These are phyloP conservation scores for Laticauda laticaudata DNA, from an alignment of 2,113 vertebrate genomes.

Conservation along the genomic window DNA sequence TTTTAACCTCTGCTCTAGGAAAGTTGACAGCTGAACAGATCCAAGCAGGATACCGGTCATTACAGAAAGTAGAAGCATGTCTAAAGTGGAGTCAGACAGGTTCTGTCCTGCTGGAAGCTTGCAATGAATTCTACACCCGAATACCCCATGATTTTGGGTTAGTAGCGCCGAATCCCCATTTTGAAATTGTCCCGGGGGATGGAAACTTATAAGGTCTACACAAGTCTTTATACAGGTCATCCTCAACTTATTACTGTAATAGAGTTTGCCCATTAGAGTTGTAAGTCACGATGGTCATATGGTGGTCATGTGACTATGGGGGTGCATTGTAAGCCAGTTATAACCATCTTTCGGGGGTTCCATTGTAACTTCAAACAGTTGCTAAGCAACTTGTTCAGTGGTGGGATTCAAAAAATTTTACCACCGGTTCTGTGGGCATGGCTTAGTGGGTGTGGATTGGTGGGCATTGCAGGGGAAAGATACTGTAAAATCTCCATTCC, in stretches of 20 bases:
- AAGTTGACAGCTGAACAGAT: slow-evolving; percentile 88
- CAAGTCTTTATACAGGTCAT: not conserved
- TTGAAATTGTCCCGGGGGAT: not conserved
- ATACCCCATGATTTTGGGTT: slow-evolving; percentile 93
- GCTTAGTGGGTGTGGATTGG: too few relatives aligned
- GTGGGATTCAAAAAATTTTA: too few relatives aligned
- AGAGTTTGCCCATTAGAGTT: not conserved
- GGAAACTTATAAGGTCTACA: too few relatives aligned
- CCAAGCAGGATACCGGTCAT: slow-evolving; percentile 79
- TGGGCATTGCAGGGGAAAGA: too few relatives aligned
- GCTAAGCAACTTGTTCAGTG: too few relatives aligned
- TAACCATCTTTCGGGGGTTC: too few relatives aligned
- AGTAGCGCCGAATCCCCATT: not conserved
- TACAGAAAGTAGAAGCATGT: slow-evolving; percentile 83
- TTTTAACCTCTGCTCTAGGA: slow-evolving; percentile 61
- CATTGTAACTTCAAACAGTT: too few relatives aligned
- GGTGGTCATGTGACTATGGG: too few relatives aligned
- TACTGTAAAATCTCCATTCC: too few relatives aligned
- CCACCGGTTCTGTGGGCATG: too few relatives aligned
- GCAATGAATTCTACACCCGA: slow-evolving; percentile 90
- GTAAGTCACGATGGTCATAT: not conserved
- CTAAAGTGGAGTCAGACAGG: slow-evolving; percentile 71
- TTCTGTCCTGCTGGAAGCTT: slow-evolving; percentile 78
- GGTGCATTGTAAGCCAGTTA: too few relatives aligned
- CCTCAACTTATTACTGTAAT: not conserved